phyloP scores from a whole-genome alignment of 1,140 invertebrate genomes.

The Polypedilum pembai region DNA sequence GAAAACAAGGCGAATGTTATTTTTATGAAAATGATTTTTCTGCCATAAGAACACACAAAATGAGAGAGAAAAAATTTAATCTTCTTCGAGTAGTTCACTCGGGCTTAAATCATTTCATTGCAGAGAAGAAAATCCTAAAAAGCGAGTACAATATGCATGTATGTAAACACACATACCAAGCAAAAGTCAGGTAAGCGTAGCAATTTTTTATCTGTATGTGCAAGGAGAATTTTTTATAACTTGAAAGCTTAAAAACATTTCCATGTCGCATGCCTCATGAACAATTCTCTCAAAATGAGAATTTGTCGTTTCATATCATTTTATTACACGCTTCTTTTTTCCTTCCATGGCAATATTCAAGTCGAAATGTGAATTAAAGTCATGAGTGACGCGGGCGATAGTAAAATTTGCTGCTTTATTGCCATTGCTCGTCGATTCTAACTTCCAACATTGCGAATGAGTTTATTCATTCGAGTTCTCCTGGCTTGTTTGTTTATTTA shows the following conservation, averaged over 20 bases:
- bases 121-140: too few species aligned
- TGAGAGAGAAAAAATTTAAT: too few species aligned
- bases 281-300: neutral
- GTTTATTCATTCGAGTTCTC: neutral
- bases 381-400: neutral
- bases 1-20: too few species aligned
- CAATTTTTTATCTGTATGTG: too few species aligned
- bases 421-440: neutral
- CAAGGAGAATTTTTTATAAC: neutral
- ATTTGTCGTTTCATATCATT: slow-evolving; percentile 24
- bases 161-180: too few species aligned
- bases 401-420: slow-evolving; percentile 25
- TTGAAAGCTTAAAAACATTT: slow-evolving; percentile 27
- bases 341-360: neutral
- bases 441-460: neutral
- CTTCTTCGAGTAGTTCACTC: too few species aligned
- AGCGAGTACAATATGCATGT: too few species aligned
- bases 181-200: too few species aligned
- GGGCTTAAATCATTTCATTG: too few species aligned
- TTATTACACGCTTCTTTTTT: neutral
- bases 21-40: too few species aligned
- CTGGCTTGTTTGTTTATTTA: neutral
- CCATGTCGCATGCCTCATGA: slow-evolving; percentile 6
- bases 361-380: neutral
- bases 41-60: too few species aligned